Base-by-base conservation (phyloP, 2,888 invertebrate genomes). In the Acheta domesticus region DNA sequence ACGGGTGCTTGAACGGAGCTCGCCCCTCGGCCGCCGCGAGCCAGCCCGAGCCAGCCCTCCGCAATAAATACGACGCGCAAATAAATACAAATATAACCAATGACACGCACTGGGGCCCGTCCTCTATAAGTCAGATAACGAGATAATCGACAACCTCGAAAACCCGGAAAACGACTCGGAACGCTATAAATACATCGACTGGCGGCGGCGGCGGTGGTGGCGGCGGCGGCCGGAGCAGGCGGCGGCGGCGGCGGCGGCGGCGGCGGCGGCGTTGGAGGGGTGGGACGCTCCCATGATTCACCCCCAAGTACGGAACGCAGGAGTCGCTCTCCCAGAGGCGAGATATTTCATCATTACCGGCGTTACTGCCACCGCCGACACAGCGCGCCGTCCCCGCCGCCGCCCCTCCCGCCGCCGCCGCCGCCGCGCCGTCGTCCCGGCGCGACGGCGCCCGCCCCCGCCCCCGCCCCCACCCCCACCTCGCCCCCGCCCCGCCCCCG, bases 281-380 rank as follows among this genome's bases (percentile, higher is more conserved):
- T 62, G 14, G 62, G 62, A 80, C 50, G 82, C 82, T 76, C 83
- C 83, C 86, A 88, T 89, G 88, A 88, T 87, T 88, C 88, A 88
- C 86, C 77, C 48, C 50, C 83, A 80, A 82, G 84, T 83, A 74
- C 76, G 23, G 48, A n/a, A n/a, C 14, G 62, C 62, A 14, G 62
- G 14, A 19, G 62, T 14, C 19, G 74, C 49, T 82, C 83, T 87
- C 88, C 88, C 88, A 84, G 83, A 84, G 86, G 88, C 84, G 84
- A 86, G 85, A 87, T 88, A 88, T 88, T 87, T 89, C 88, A 88
- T 88, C 88, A 88, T 88, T 89, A 88, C 85, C 83, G 83, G n/a
- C 62, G 62, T 62, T 62, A 62, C 62, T 62, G 62, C 62, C 62
- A 62, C 62, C 85, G 84, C 85, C 81, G 21, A n/a, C 62, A 23